Base-by-base conservation (phyloP, 2,113 vertebrate genomes). In the Phodopus roborovskii region DNA sequence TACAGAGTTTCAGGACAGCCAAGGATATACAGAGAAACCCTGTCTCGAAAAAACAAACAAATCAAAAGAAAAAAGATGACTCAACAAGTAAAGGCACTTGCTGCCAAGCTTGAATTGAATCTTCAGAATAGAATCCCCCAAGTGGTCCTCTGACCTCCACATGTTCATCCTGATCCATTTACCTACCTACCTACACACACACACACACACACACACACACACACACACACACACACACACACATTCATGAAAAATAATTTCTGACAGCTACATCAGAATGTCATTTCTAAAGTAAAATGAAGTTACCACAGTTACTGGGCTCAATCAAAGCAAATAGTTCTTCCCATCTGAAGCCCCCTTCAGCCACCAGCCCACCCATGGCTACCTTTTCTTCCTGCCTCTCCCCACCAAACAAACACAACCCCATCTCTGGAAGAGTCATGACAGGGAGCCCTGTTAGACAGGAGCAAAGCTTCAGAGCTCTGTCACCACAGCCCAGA, bases 221-320 rank as follows among this genome's bases (percentile, higher is more conserved):
- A 1, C 9, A 56, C 53, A 15, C 28, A 66, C 8, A 66, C 28
- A 66, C 24, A 68, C 5, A 28, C 73, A 74, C 26, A 74, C 20
- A 26, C 13, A 95, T 74, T 88, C 90, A 79, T 94, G 62, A 86
- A 94, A 83, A 74, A 45, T 64, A 36, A 81, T 79, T 94, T 91
- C 84, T 94, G 64, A 90, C 48, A 79, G 28, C n/a, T 85, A n/a
- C 28, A 24, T 92, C 92, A 91, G 74, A 89, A 89, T 87, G 86
- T 90, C 81, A 70, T 45, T 92, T 87, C 62, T 79, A 58, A 97
- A 95, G 90, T 56, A 83, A 96, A 92, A 83, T 68, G 68, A 93
- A 56, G 70, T 97, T 73, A 50, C 48, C 48, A 60, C 42, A 84
- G 70, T 39, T 85, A 74, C n/a, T 86, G 45, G 53, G 39, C 81